A percentile compares a stretch with the other conserved stretches of the same genome.
Evolutionary conservation across 2,113 vertebrate species (phyloP).

Genomic region (Isichthys henryi): DNA sequence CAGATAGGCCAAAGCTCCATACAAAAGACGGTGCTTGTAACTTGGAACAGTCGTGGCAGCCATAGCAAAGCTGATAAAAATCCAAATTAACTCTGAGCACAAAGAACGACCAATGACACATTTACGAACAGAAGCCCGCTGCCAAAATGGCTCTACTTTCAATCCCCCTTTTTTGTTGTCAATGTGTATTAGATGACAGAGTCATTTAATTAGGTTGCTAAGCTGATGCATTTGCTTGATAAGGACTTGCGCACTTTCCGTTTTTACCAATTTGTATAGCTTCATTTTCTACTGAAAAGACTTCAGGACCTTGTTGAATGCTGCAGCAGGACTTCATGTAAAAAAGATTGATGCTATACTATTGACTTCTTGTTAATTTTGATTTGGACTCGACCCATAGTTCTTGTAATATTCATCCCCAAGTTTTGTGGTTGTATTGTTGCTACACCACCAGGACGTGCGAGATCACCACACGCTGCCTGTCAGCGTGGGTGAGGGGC

Average conservation of each 20-base stretch:
- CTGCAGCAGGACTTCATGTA: background rate
- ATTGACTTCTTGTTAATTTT: background rate
- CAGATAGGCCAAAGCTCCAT: background rate
- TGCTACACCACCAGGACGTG: background rate
- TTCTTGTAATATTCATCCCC: background rate
- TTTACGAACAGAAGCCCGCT: background rate
- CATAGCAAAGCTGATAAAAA: background rate
- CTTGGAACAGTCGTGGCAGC: background rate
- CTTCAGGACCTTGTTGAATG: background rate
- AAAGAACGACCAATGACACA: background rate
- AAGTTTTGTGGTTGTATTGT: no score
- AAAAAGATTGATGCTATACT: background rate
- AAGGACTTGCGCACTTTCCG: background rate
- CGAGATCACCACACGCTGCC: background rate
- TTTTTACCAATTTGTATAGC: background rate
- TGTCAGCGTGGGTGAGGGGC: background rate
- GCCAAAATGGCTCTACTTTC: background rate
- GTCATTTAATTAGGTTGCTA: background rate
- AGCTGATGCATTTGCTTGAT: background rate
- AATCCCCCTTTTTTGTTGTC: background rate
- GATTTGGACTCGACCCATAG: background rate
- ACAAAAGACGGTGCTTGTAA: background rate
- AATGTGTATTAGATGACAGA: background rate
- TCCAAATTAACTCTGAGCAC: background rate
- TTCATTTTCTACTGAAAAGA: background rate